phyloP scores from a whole-genome alignment of 1,140 invertebrate genomes.

The Drosophila micromelanica region DNA sequence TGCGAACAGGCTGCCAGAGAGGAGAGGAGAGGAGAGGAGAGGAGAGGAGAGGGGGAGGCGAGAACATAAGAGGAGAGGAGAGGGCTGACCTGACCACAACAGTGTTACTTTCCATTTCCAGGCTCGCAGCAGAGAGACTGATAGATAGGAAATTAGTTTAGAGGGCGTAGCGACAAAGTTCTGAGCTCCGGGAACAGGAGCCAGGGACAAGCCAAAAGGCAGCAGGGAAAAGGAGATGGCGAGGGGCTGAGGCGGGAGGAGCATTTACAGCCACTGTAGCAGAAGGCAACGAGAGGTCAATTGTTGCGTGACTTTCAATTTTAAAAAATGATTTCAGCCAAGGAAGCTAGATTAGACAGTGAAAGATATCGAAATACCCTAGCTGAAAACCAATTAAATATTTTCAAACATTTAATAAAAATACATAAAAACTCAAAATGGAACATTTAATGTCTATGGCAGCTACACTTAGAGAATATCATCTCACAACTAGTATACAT shows the following conservation, averaged over 20 bases:
- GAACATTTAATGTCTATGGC: no score
- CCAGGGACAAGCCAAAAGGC: neutral
- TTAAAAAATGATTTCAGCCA: constrained; percentile 33
- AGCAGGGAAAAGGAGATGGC: neutral
- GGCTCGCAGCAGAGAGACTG: neutral
- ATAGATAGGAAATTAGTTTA: constrained; percentile 23
- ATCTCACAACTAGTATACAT: no score
- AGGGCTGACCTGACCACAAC: constrained; percentile 26
- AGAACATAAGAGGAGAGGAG: no score
- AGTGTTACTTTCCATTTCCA: constrained; percentile 40
- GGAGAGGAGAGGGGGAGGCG: neutral
- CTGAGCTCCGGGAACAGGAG: neutral
- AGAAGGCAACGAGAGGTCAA: constrained; percentile 39
- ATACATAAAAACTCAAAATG: no score
- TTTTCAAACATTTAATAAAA: no score
- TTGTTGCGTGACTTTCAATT: constrained; percentile 82
- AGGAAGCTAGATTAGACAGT: neutral
- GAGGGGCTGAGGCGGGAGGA: neutral
- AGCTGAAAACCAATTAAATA: neutral
- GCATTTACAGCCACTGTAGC: neutral
- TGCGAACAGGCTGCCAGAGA: neutral
- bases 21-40: neutral
- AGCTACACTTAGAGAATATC: no score
- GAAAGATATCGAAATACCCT: neutral
- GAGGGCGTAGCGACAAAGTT: neutral